These are phyloP conservation scores for Oreohelix idahoensis DNA, from an alignment of 1,140 invertebrate genomes.

Conservation along the genomic window DNA sequence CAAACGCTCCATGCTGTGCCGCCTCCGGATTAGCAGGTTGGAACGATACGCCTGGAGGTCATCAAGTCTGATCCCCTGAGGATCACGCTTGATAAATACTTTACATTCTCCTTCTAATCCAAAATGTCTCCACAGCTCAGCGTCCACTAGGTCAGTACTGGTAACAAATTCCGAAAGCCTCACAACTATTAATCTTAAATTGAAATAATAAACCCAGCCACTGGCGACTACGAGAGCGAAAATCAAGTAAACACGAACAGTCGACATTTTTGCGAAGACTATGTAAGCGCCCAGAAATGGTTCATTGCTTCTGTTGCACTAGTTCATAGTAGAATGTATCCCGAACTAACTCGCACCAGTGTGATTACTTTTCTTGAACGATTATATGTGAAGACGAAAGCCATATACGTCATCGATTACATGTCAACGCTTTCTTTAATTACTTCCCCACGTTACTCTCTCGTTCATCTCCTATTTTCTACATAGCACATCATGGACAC, in stretches of 20 bases:
- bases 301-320: too few species aligned
- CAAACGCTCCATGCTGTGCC: not conserved
- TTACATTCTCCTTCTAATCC: not conserved
- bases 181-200: not conserved
- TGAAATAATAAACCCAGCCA: not conserved
- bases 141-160: not conserved
- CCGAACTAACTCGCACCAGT: too few species aligned
- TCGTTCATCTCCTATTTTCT: too few species aligned
- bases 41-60: constrained; percentile 28
- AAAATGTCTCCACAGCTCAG: not conserved
- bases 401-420: too few species aligned
- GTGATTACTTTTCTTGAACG: too few species aligned
- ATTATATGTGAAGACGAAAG: too few species aligned
- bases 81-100: not conserved
- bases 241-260: not conserved
- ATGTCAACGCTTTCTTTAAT: too few species aligned
- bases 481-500: too few species aligned
- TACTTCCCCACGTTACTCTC: too few species aligned
- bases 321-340: too few species aligned
- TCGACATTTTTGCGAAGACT: not conserved
- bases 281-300: too few species aligned
- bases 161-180: not conserved
- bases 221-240: not conserved
- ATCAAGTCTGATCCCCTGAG: not conserved
- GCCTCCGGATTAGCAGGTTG: not conserved